phyloP scores from a whole-genome alignment of 2,888 invertebrate genomes.

The Polyommatus icarus region DNA sequence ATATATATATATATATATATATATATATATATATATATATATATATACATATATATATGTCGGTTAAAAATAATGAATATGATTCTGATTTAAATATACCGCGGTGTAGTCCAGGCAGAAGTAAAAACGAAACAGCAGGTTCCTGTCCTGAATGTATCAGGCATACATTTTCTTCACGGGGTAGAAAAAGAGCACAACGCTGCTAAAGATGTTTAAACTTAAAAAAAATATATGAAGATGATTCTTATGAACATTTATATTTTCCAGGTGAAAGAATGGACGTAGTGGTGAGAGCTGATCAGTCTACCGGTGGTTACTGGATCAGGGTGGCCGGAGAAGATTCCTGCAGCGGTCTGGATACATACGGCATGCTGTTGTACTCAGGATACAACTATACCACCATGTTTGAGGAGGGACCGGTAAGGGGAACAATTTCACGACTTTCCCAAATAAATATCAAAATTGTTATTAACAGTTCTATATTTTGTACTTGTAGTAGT shows the following conservation, averaged over 20 bases:
- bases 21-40: too few species aligned
- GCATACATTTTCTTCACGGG: too few species aligned
- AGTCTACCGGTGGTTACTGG: constrained; percentile 77
- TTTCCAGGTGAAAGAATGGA: constrained; percentile 83
- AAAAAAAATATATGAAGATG: neutral
- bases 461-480: too few species aligned
- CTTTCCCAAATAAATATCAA: neutral
- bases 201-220: too few species aligned
- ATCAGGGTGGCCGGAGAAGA: constrained; percentile 73
- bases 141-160: too few species aligned
- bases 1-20: too few species aligned
- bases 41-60: too few species aligned
- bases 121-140: too few species aligned
- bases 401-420: constrained; percentile 60
- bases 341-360: constrained; percentile 67
- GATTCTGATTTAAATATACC: neutral
- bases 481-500: too few species aligned
- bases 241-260: neutral
- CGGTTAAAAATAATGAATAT: neutral
- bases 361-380: constrained; percentile 73
- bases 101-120: too few species aligned
- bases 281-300: constrained; percentile 77
- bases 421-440: constrained; percentile 37
- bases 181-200: too few species aligned
- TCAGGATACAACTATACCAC: constrained; percentile 74